phyloP scores from a whole-genome alignment of 1,140 invertebrate species.

The Pogonognathellus flavescens region DNA sequence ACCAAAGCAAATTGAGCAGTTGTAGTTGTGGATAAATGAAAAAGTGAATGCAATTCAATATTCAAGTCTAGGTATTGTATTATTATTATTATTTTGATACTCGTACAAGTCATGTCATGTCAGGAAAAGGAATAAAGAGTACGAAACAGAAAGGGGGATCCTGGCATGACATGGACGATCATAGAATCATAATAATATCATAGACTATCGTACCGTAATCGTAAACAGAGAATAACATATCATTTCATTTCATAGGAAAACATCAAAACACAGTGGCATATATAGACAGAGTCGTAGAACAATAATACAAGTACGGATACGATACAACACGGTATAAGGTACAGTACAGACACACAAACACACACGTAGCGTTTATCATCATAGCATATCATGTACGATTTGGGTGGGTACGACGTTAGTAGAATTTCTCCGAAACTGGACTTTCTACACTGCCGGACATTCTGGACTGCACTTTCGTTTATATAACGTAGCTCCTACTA shows the following conservation, averaged over 20 bases:
- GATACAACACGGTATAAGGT: not conserved
- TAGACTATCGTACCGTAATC: constrained; percentile 18
- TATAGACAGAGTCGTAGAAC: not conserved
- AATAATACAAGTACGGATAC: not conserved
- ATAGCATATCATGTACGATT: constrained; percentile 41
- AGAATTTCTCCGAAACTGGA: constrained; percentile 4
- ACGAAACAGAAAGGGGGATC: constrained; percentile 20
- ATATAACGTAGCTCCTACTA: not conserved
- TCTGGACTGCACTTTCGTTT: not conserved
- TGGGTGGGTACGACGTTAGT: constrained; percentile 25
- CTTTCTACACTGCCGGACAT: not conserved
- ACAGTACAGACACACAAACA: constrained; percentile 3
- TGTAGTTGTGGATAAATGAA: not conserved
- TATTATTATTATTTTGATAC: constrained; percentile 40
- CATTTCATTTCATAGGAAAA: constrained; percentile 42
- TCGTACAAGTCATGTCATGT: constrained; percentile 43
- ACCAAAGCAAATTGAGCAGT: no score
- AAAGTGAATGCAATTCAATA: constrained; percentile 13
- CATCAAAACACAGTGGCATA: constrained; percentile 27
- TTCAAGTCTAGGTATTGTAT: constrained; percentile 12
- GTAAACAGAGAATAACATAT: constrained; percentile 13
- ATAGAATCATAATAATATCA: constrained; percentile 38
- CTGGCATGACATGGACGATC: constrained; percentile 43
- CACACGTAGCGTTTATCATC: constrained; percentile 40
- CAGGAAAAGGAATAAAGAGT: constrained; percentile 31